Evolutionary conservation across 2,888 invertebrate species (phyloP), one percentile per base, ranked within the genome.

Genomic region (Exocentrus adspersus): DNA sequence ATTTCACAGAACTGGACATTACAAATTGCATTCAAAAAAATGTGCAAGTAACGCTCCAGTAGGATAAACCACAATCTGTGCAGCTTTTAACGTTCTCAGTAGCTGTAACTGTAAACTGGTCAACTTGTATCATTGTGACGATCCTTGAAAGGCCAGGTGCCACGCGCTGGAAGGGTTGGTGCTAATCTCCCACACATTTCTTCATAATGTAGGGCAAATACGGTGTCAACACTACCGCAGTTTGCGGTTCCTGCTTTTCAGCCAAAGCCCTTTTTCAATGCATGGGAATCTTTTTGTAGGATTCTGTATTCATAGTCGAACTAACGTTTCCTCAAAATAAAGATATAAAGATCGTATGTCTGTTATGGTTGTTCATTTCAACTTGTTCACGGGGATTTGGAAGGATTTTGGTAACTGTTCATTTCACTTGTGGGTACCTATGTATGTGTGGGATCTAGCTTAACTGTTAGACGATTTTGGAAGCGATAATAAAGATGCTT

Each of bases 81-180:
- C 7, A 43, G 43, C 20, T 14, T 56, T 42, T 48, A 17, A 61
- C 1, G 37, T 48, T 42, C 41, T n/a, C 43, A 30, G 24, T 43
- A 43, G 16, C 20, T 42, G 14, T 74, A 76, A 72, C 74, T 67
- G 73, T 74, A 72, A 69, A 74, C 68, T 73, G 73, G 68, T 60
- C 70, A 70, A 70, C 69, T 52, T 45, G 64, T 65, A 67, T 66
- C 65, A 60, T 51, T 62, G 60, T 63, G 52, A 63, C 62, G 61
- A 64, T 62, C 62, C 62, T 64, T 58, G 61, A 67, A 67, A 68
- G 65, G 69, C 78, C 79, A 78, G 79, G 77, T 78, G 79, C 73
- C 79, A 78, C 77, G 78, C 76, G 77, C 72, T 74, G 60, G 71
- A 77, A 75, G 76, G 76, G 71, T 71, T 71, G 71, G 66, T 64